phyloP scores from a whole-genome alignment of 2,113 vertebrate species.

The Onychostoma macrolepis region DNA sequence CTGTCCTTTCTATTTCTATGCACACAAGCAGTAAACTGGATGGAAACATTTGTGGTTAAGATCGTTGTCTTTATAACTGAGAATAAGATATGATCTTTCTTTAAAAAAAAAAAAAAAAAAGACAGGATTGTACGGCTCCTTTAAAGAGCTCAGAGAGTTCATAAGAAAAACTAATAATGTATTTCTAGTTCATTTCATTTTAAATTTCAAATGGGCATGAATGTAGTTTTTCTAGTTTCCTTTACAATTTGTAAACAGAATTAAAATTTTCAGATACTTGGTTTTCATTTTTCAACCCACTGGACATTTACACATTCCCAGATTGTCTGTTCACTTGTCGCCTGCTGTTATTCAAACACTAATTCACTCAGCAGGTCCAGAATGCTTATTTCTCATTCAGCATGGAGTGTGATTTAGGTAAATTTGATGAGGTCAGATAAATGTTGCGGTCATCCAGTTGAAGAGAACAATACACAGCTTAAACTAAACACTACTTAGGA shows the following conservation, averaged over 20 bases:
- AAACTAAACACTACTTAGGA: neutral
- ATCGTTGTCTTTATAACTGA: neutral
- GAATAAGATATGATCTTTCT: neutral
- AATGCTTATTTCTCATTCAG: neutral
- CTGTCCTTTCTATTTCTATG: neutral
- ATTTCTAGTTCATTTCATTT: neutral
- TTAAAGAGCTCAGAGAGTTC: neutral
- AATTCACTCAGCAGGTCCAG: neutral
- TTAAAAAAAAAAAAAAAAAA: neutral
- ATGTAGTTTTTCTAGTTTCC: neutral
- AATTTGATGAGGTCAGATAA: too few species aligned
- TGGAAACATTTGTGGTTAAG: constrained; percentile 25
- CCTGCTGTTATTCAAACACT: neutral
- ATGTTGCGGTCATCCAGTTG: too few species aligned
- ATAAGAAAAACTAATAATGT: neutral
- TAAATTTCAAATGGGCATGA: neutral
- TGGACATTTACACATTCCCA: neutral
- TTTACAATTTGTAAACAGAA: neutral
- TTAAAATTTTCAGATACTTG: neutral
- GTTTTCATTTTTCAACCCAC: neutral
- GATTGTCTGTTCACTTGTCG: neutral
- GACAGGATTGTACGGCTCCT: neutral
- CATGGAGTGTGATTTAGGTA: neutral
- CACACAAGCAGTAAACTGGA: neutral
- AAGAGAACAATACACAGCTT: neutral